phyloP scores from a whole-genome alignment of 2,797 vertebrate genomes.

The Esox lucius region DNA sequence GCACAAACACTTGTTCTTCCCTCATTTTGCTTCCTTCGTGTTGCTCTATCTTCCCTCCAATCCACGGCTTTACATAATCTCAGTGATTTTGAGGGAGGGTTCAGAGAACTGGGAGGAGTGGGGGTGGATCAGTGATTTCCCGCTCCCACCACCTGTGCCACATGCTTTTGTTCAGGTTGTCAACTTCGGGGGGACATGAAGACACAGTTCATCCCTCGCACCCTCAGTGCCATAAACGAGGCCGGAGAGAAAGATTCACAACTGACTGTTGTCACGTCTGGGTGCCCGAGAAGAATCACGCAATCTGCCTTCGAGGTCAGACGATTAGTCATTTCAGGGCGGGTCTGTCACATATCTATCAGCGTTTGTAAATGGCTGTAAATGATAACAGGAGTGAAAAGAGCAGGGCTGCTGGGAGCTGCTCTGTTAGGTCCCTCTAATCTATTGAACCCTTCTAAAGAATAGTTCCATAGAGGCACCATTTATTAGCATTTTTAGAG shows the following conservation, averaged over 20 bases:
- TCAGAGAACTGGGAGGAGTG: no score
- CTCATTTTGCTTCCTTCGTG: no score
- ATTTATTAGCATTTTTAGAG: no score
- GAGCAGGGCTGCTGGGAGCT: neutral
- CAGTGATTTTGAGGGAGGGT: neutral
- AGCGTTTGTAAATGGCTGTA: constrained; percentile 11
- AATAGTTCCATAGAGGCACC: neutral
- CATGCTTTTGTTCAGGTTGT: neutral
- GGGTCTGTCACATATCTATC: neutral
- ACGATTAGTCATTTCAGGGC: neutral
- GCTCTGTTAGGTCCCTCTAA: neutral
- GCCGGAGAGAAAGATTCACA: neutral
- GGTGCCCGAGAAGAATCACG: neutral
- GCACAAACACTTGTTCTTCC: neutral
- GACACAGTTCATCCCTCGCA: neutral
- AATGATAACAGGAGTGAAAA: constrained; percentile 8
- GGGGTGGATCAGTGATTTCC: neutral
- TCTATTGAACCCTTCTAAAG: neutral
- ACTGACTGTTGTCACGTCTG: neutral
- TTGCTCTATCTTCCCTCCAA: neutral
- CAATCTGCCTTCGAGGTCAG: neutral
- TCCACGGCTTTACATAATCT: neutral
- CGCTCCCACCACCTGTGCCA: neutral
- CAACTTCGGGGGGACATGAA: neutral
- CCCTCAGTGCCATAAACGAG: neutral